A percentile compares a stretch with the other conserved stretches of the same genome.
phyloP scores from a whole-genome alignment of 2,888 invertebrate species.

The Meiosimyza platycephala region DNA sequence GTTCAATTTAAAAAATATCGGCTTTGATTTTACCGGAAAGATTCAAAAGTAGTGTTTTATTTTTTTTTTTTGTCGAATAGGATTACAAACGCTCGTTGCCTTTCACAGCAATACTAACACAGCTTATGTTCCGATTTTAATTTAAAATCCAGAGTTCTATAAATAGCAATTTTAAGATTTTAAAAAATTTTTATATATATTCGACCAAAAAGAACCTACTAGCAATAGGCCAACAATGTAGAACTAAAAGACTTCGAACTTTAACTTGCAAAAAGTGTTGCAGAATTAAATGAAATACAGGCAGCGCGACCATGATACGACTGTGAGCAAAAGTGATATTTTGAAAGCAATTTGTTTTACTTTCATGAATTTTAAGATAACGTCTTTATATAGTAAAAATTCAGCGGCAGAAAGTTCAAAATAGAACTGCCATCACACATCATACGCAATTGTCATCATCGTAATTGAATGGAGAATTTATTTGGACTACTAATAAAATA shows the following conservation, averaged over 20 bases:
- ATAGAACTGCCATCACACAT: neutral
- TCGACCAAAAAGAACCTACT: conserved; percentile 46
- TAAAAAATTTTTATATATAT: neutral
- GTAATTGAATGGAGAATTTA: conserved; percentile 2
- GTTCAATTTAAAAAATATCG: no score
- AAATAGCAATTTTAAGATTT: no score
- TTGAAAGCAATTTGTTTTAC: no score
- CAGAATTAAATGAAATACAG: conserved; percentile 54
- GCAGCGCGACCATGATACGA: conserved; percentile 44
- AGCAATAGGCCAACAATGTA: conserved; percentile 58
- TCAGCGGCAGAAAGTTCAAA: neutral
- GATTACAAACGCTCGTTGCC: no score
- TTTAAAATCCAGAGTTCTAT: no score
- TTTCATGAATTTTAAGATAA: no score
- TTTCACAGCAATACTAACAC: no score
- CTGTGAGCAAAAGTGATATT: neutral
- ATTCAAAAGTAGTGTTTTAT: no score
- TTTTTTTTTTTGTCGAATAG: no score
- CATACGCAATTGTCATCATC: conserved; percentile 8
- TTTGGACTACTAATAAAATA: neutral
- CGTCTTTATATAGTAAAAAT: conserved; percentile 2
- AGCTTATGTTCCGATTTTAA: no score
- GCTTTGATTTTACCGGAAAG: no score
- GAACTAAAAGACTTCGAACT: conserved; percentile 51
- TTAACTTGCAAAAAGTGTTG: conserved; percentile 54